phyloP scores from a whole-genome alignment of 2,888 invertebrate genomes.

The Caenorhabditis sp. region DNA sequence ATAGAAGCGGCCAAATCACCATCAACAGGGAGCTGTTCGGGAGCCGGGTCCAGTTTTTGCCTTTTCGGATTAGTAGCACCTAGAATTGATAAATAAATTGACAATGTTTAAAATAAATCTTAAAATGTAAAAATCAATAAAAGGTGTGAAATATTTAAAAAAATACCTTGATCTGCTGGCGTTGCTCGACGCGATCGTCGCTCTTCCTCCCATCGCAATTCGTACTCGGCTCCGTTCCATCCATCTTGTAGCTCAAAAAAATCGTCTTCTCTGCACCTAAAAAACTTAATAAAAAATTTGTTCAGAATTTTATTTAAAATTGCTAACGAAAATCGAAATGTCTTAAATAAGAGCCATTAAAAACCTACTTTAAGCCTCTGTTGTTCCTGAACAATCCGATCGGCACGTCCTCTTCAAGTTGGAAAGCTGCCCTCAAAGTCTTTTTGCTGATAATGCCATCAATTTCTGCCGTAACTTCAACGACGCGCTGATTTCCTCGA shows the following conservation, averaged over 20 bases:
- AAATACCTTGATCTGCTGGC: constrained; percentile 43
- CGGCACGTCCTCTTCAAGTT: constrained; percentile 54
- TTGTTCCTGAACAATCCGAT: constrained; percentile 51
- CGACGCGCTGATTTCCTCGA: constrained; percentile 38
- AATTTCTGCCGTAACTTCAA: constrained; percentile 51
- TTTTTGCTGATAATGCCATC: constrained; percentile 45
- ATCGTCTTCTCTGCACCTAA: constrained; percentile 48
- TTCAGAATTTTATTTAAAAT: constrained; percentile 59
- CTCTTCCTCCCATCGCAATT: constrained; percentile 55
- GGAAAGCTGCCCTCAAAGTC: constrained; percentile 48
- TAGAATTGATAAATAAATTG: constrained; percentile 49
- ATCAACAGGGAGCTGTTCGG: constrained; percentile 36
- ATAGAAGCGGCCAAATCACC: constrained; percentile 47
- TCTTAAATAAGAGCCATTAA: constrained; percentile 46
- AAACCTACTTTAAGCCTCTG: constrained; percentile 51
- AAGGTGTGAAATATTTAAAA: constrained; percentile 27
- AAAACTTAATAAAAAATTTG: constrained; percentile 52
- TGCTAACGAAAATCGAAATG: constrained; percentile 60
- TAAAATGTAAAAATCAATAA: constrained; percentile 20
- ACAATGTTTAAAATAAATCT: constrained; percentile 13
- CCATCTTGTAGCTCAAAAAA: constrained; percentile 45
- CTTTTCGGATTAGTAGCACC: constrained; percentile 50
- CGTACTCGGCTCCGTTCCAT: constrained; percentile 55
- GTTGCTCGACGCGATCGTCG: constrained; percentile 50
- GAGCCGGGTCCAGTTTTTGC: constrained; percentile 30